phyloP scores from a whole-genome alignment of 2,797 vertebrate species.

The Mus spretus region DNA sequence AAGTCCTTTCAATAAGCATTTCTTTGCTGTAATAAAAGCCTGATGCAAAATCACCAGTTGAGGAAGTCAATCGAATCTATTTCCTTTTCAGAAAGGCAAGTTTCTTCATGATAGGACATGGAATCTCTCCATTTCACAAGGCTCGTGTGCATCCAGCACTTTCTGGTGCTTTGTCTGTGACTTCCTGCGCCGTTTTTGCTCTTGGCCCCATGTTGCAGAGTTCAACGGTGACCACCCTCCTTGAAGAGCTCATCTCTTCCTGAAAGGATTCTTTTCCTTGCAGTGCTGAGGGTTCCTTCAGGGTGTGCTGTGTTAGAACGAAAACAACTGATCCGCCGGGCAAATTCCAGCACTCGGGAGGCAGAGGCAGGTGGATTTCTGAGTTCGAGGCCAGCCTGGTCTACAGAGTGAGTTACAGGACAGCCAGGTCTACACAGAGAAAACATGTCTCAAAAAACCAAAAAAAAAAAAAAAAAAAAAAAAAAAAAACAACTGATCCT shows the following conservation, averaged over 20 bases:
- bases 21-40: slow-evolving; percentile 20
- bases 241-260: slow-evolving; percentile 42
- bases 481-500: neutral
- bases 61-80: neutral
- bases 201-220: neutral
- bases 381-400: too few relatives aligned
- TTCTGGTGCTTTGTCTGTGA: slow-evolving; percentile 10
- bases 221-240: slow-evolving; percentile 1
- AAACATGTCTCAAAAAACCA: too few relatives aligned
- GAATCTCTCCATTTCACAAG: neutral
- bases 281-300: neutral
- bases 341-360: neutral
- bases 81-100: neutral
- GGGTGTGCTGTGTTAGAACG: slow-evolving; percentile 37
- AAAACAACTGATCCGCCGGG: neutral
- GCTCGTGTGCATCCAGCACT: neutral
- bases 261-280: slow-evolving; percentile 50
- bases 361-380: too few relatives aligned
- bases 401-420: too few relatives aligned
- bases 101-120: neutral
- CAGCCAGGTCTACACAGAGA: too few relatives aligned
- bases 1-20: slow-evolving; percentile 6
- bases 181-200: slow-evolving; percentile 1
- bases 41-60: slow-evolving; percentile 35
- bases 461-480: too few relatives aligned